phyloP scores from a whole-genome alignment of 23 tunicate species.

The Corella eumyota region DNA sequence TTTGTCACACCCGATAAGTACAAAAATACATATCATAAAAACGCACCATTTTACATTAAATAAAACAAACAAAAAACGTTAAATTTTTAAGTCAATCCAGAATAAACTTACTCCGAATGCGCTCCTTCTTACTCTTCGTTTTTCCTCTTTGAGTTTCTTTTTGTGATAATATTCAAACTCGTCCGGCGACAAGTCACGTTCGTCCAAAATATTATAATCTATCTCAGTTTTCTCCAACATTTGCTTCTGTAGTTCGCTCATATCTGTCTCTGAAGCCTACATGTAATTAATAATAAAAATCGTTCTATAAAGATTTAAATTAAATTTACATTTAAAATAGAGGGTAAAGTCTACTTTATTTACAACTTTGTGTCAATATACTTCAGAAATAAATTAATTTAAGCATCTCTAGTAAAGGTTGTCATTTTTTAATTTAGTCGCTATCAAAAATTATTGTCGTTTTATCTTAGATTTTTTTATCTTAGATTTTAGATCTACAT shows the following conservation, averaged over 20 bases:
- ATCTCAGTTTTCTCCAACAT: conserved; percentile 43
- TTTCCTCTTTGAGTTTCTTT: conserved; percentile 46
- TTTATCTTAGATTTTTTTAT: too few species aligned
- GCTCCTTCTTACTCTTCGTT: conserved; percentile 73
- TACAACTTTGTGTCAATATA: background rate
- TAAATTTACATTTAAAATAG: background rate
- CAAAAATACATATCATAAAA: too few species aligned
- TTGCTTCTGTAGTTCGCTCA: conserved; percentile 54
- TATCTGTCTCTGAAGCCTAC: conserved; percentile 90
- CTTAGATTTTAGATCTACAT: too few species aligned
- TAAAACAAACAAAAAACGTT: too few species aligned
- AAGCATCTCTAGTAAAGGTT: too few species aligned
- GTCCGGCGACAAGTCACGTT: conserved; percentile 72
- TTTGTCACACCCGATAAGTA: too few species aligned
- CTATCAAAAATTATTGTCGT: too few species aligned
- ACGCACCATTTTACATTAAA: too few species aligned
- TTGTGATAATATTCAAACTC: conserved; percentile 67
- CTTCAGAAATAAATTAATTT: too few species aligned
- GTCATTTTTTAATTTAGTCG: too few species aligned
- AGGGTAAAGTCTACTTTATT: background rate
- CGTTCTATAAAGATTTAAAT: background rate
- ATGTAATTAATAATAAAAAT: background rate
- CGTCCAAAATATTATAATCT: conserved; percentile 40
- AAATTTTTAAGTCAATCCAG: too few species aligned
- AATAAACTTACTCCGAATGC: conserved; percentile 79